Conservation (phyloP, 2,888 invertebrate genomes). For the Heteromurus nitidus region DNA sequence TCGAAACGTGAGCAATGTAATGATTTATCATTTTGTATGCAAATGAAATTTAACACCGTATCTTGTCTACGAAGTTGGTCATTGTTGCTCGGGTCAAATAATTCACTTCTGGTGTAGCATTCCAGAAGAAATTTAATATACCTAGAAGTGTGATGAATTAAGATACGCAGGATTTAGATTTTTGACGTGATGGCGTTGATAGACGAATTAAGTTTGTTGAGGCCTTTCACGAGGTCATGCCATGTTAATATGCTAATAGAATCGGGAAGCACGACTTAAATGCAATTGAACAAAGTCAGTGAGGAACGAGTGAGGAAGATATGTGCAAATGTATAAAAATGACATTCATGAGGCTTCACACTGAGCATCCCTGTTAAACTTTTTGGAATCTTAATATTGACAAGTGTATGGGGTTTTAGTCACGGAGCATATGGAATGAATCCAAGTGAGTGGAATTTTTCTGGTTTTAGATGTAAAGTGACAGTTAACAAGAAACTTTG, state of each 20-base stretch:
- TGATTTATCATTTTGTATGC: background rate
- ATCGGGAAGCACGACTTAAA: slow-evolving; percentile 24
- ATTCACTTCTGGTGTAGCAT: too few species aligned
- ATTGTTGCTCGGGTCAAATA: too few species aligned
- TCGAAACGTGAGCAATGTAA: slow-evolving; percentile 1
- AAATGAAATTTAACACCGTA: background rate
- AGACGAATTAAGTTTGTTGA: too few species aligned
- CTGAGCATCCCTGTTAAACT: slow-evolving; percentile 8
- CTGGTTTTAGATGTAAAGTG: slow-evolving; percentile 8
- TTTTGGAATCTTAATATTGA: background rate
- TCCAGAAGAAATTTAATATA: too few species aligned
- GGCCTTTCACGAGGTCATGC: background rate
- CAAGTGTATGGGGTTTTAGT: slow-evolving; percentile 15
- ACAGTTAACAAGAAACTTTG: slow-evolving; percentile 1
- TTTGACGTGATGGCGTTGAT: background rate
- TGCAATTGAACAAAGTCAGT: background rate
- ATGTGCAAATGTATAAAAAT: slow-evolving; percentile 4
- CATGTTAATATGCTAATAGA: slow-evolving; percentile 29
- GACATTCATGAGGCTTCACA: slow-evolving; percentile 41
- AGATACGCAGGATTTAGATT: background rate
- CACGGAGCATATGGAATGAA: background rate
- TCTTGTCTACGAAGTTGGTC: background rate
- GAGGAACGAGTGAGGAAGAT: background rate
- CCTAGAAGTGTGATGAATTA: background rate
- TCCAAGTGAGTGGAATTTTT: slow-evolving; percentile 3